phyloP scores from a whole-genome alignment of 2,797 vertebrate species.

The Centroberyx gerrardi region DNA sequence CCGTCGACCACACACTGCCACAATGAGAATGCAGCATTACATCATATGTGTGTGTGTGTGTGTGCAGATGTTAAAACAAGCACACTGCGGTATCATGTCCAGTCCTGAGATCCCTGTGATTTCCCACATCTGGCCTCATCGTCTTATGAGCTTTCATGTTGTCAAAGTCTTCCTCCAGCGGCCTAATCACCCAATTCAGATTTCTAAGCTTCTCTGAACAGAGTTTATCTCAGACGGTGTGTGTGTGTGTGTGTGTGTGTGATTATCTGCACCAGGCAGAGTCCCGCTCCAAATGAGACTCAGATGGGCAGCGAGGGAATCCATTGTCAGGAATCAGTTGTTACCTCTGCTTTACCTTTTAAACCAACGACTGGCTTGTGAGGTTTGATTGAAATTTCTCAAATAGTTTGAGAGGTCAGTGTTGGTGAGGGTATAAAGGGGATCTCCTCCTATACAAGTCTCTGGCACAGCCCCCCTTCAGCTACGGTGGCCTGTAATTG shows the following conservation, averaged over 20 bases:
- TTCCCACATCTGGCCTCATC: conserved; percentile 74
- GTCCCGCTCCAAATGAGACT: conserved; percentile 64
- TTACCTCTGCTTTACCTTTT: conserved; percentile 47
- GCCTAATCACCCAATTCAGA: conserved; percentile 64
- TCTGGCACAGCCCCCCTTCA: no score
- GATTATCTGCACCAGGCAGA: conserved; percentile 72
- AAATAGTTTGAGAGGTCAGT: conserved; percentile 51
- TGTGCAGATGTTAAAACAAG: background rate
- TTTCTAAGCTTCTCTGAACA: conserved; percentile 67
- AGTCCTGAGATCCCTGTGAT: conserved; percentile 32
- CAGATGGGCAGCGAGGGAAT: conserved; percentile 63
- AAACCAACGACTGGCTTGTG: conserved; percentile 33
- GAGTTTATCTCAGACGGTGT: conserved; percentile 71
- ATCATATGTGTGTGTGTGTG: conserved; percentile 43
- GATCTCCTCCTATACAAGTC: background rate
- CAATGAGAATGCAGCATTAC: conserved; percentile 45
- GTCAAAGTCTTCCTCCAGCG: conserved; percentile 65
- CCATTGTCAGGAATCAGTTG: conserved; percentile 47
- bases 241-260: no score
- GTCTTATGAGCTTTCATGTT: conserved; percentile 58
- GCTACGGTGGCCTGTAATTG: no score
- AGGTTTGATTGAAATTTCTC: conserved; percentile 56
- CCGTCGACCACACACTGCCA: no score
- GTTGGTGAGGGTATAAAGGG: conserved; percentile 33
- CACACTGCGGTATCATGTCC: conserved; percentile 33